Evolutionary conservation across 1,140 invertebrate species (phyloP), one percentile per base, ranked within the genome.

Genomic region (Drosophila subpulchrella): DNA sequence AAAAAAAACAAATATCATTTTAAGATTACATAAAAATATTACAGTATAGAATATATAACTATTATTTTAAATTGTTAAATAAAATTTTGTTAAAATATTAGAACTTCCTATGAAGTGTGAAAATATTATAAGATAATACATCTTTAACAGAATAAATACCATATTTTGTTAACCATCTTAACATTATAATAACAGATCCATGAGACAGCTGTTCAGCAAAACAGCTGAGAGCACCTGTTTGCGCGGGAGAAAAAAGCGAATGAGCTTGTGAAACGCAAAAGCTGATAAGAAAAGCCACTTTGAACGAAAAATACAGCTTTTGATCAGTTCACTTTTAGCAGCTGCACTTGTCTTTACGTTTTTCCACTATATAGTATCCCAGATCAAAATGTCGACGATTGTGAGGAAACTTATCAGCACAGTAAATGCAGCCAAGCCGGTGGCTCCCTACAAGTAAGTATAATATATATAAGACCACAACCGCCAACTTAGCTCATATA

Each of bases 371-470:
- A 62, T 5, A 11, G 17, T 8, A 20, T 12, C 46, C 38, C 46
- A 47, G n/a, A 39, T 67, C 65, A 63, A 76, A 27, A 92, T 92
- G 91, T 56, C 92, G 48, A 91, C 76, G 57, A 79, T 92, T 68
- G 85, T 92, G 50, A 84, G 88, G 83, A 93, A 91, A 92, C 88
- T 92, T 71, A 92, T 94, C 47, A 90, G 81, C 57, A 93, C 93
- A 17, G 56, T 75, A 13, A 92, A 93, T 56, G 95, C 95, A 13
- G 95, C 95, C 39, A 93, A 93, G 81, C 95, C 95, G 17, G 94
- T 96, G 72, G 95, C 94, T 34, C 95, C 95, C 53, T 96, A 96
- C 92, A 96, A 94, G 95, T 95, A 92, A 93, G 51, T 6, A 32
- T 36, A 20, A 13, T 13, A 11, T 47, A n/a, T 17, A 24, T 1